Evolutionary conservation across 1,140 invertebrate genomes (phyloP), one percentile per base, ranked within the genome.

Genomic region (Tigriopus japonicus): DNA sequence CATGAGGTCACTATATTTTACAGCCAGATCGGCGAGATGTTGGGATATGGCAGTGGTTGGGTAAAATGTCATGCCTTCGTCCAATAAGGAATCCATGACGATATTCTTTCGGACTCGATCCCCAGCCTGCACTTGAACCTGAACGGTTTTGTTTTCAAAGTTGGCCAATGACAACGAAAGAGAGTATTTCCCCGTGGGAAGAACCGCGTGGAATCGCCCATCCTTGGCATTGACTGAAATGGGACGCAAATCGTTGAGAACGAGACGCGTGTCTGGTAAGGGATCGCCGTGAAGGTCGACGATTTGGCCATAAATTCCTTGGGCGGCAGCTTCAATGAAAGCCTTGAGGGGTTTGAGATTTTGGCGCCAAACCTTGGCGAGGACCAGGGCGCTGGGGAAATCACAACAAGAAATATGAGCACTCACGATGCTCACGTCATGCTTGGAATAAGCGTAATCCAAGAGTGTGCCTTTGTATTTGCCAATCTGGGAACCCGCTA

Each of bases 291-390:
- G 21, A 14, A 58, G 17, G 35, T 58, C 41, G 12, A 41, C 17
- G 13, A 42, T 15, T 17, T 17, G 35, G 12, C 55, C 55, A 42
- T 58, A 42, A 13, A 58, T 66, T 75, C 74, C 74, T 70, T 75
- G 72, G 40, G 66, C 56, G 24, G 72, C 63, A 52, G 69, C 69
- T 12, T 70, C 67, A 72, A 78, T 63, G 77, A 84, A 69, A 71
- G 78, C 65, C 72, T 83, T 80, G 0, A 87, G 69, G 1, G 84
- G 80, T 15, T 74, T 67, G 45, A 90, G 72, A 69, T 83, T 83
- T 42, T 82, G 76, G 59, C 79, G 76, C 86, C 86, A 92, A 6
- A 87, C 76, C 45, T 72, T 74, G 0, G 80, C 80, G 24, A 92
- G 76, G 10, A 79, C 73, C 5, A 71, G 70, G 13, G 80, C 72